Evolutionary conservation across 2,888 invertebrate species (phyloP).

Genomic region (Hirtodrosophila trivittata): DNA sequence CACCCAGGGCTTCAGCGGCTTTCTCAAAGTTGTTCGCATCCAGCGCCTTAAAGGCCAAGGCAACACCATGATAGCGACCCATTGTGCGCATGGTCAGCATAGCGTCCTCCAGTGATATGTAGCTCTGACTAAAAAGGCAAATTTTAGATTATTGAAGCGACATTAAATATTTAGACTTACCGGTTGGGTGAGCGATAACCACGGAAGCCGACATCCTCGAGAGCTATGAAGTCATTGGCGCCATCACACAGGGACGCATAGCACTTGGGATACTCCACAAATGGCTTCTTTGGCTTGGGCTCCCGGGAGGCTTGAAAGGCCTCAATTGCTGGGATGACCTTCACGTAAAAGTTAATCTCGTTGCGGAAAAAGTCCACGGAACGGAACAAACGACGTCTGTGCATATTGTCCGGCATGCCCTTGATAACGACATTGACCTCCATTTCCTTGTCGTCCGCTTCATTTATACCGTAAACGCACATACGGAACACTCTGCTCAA

Average conservation of each 20-base stretch:
- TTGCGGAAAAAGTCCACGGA: slow-evolving; percentile 89
- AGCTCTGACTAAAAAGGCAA: slow-evolving; percentile 50
- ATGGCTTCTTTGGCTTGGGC: slow-evolving; percentile 84
- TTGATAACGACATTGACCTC: slow-evolving; percentile 87
- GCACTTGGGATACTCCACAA: slow-evolving; percentile 85
- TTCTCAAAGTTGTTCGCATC: slow-evolving; percentile 84
- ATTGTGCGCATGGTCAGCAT: slow-evolving; percentile 85
- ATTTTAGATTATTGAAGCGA: neutral
- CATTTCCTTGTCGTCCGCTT: slow-evolving; percentile 46
- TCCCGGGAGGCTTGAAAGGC: slow-evolving; percentile 75
- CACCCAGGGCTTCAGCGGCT: slow-evolving; percentile 84
- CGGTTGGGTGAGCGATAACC: slow-evolving; percentile 84
- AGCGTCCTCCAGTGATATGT: slow-evolving; percentile 84
- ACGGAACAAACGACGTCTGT: slow-evolving; percentile 87
- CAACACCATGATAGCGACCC: slow-evolving; percentile 86
- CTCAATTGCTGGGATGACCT: slow-evolving; percentile 80
- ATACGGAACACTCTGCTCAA: slow-evolving; percentile 87
- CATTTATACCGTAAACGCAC: slow-evolving; percentile 84
- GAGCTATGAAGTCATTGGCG: slow-evolving; percentile 85
- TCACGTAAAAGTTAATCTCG: slow-evolving; percentile 88
- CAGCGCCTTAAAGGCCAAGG: slow-evolving; percentile 86
- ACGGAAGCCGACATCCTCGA: slow-evolving; percentile 85
- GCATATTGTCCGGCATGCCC: slow-evolving; percentile 87
- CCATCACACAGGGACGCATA: slow-evolving; percentile 85
- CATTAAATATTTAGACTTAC: slow-evolving; percentile 45